These are phyloP conservation scores for Xiphorhynchus elegans DNA, from an alignment of 2,113 vertebrate genomes.

Conservation along the genomic window DNA sequence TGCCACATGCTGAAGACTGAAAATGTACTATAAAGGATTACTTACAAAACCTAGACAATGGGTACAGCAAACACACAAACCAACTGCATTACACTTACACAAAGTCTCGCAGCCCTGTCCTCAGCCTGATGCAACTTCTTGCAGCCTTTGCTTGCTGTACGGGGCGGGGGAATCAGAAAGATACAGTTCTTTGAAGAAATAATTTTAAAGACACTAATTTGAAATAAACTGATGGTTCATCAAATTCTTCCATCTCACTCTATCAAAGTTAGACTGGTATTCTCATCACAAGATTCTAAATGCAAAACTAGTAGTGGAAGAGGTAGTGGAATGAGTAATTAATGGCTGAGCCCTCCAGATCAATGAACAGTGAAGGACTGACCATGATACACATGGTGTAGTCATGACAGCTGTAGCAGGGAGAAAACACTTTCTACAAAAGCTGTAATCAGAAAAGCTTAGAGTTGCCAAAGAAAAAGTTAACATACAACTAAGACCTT, in stretches of 20 bases:
- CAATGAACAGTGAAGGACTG: not conserved
- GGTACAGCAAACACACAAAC: fast-evolving
- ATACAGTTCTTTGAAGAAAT: not conserved
- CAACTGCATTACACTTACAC: not conserved
- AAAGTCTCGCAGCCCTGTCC: not conserved
- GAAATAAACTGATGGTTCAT: not conserved
- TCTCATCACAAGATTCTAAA: not conserved
- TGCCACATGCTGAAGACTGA: not conserved
- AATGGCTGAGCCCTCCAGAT: not conserved
- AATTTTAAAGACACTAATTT: not conserved
- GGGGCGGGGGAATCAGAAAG: not conserved
- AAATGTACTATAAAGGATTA: not conserved
- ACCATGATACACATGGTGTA: not conserved
- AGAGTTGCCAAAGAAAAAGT: not conserved
- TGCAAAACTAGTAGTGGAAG: not conserved
- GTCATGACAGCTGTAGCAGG: not conserved
- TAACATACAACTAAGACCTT: not conserved
- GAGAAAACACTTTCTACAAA: not conserved
- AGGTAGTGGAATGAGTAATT: not conserved
- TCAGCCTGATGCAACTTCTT: not conserved
- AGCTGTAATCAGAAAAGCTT: not conserved
- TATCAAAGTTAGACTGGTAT: not conserved
- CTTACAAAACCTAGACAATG: not conserved
- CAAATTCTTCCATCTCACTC: not conserved
- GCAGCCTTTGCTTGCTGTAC: not conserved